Evolutionary conservation across 2,888 invertebrate species (phyloP).

Genomic region (Lycia hirtaria): DNA sequence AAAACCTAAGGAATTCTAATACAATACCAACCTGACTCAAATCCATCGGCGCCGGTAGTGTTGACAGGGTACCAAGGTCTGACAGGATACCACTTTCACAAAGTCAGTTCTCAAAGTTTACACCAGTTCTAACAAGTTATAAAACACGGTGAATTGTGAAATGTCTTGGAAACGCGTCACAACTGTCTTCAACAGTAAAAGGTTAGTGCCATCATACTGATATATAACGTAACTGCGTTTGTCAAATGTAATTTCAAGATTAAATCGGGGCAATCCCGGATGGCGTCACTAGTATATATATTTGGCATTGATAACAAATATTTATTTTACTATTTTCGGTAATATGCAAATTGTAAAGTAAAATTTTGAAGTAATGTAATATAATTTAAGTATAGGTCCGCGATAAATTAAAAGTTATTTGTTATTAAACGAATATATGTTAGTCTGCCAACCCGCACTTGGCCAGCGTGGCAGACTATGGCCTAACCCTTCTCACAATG

Average conservation of each 20-base stretch:
- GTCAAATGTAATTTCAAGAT: not conserved
- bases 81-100: slow-evolving; percentile 13
- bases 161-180: slow-evolving; percentile 3
- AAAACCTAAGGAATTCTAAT: too few species aligned
- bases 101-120: not conserved
- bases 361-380: too few species aligned
- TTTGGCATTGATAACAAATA: not conserved
- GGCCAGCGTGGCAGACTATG: too few species aligned
- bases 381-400: too few species aligned
- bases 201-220: slow-evolving; percentile 16
- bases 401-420: too few species aligned
- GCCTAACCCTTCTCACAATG: too few species aligned
- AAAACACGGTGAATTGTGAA: not conserved
- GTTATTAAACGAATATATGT: too few species aligned
- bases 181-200: slow-evolving; percentile 19
- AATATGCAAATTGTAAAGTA: too few species aligned
- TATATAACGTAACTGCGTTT: slow-evolving; percentile 22
- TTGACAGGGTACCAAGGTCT: not conserved
- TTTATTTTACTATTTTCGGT: not conserved
- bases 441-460: too few species aligned
- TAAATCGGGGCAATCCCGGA: not conserved
- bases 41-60: slow-evolving; percentile 51
- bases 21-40: slow-evolving; percentile 67
- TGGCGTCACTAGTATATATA: not conserved
- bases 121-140: slow-evolving; percentile 7